Evolutionary conservation across 2,113 vertebrate species (phyloP).

Genomic region (Hydrochoerus hydrochaeris): DNA sequence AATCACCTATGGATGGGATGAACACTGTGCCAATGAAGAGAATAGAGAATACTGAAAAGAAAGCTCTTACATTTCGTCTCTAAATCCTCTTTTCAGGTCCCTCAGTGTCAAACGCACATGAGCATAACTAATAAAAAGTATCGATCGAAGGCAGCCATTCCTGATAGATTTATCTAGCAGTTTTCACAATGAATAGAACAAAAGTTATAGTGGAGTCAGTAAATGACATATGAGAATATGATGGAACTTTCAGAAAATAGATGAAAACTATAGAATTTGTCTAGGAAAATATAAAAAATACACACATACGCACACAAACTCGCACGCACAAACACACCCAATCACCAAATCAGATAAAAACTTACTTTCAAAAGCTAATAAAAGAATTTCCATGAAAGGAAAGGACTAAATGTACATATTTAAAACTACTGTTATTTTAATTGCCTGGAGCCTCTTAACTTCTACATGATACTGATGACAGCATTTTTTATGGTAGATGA

Average conservation of each 20-base stretch:
- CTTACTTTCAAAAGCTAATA: background rate
- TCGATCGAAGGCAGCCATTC: background rate
- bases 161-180: background rate
- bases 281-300: background rate
- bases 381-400: accelerated
- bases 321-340: background rate
- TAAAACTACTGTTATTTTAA: background rate
- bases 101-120: background rate
- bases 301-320: background rate
- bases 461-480: background rate
- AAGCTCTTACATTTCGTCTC: background rate
- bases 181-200: background rate
- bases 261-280: background rate
- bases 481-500: background rate
- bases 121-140: background rate
- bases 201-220: background rate
- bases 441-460: accelerated
- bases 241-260: background rate
- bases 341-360: background rate
- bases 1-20: accelerated
- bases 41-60: background rate
- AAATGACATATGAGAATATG: no score
- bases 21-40: background rate
- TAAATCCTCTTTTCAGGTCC: background rate
- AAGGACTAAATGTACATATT: background rate